A percentile compares a stretch with the other conserved stretches of the same genome.
These are phyloP conservation scores for Tokudaia muenninki DNA, from an alignment of 2,797 vertebrate species.

Conservation along the genomic window DNA sequence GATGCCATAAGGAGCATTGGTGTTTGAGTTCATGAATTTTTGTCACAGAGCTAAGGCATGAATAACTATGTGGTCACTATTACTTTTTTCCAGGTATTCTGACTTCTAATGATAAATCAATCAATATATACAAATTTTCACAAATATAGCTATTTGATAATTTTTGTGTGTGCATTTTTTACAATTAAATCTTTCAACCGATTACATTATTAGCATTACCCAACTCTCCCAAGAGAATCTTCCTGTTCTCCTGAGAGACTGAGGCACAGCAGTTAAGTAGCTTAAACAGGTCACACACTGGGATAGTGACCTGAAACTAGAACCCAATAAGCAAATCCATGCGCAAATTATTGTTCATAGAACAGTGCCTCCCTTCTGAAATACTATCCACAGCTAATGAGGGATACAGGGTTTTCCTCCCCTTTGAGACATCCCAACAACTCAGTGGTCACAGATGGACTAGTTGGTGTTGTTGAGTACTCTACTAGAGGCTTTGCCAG, in stretches of 20 bases:
- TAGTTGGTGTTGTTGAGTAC: background rate
- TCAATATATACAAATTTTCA: background rate
- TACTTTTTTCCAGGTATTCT: background rate
- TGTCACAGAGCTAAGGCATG: background rate
- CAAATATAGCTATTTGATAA: background rate
- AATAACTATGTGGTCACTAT: background rate
- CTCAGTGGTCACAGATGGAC: background rate
- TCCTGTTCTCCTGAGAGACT: background rate
- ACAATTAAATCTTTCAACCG: slow-evolving; percentile 21
- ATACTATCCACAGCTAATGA: background rate
- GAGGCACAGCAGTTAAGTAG: background rate
- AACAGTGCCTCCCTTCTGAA: background rate
- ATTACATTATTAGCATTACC: slow-evolving; percentile 25
- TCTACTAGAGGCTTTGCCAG: background rate
- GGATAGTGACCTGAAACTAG: background rate
- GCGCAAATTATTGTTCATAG: background rate
- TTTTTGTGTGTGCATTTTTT: background rate
- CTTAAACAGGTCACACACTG: background rate
- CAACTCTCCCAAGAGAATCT: background rate
- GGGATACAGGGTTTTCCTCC: background rate
- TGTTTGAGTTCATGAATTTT: background rate
- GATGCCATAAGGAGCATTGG: background rate
- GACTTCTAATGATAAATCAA: background rate
- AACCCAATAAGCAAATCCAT: background rate
- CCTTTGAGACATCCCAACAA: background rate